phyloP scores from a whole-genome alignment of 2,113 vertebrate genomes.

The Ceyx cyanopectus region DNA sequence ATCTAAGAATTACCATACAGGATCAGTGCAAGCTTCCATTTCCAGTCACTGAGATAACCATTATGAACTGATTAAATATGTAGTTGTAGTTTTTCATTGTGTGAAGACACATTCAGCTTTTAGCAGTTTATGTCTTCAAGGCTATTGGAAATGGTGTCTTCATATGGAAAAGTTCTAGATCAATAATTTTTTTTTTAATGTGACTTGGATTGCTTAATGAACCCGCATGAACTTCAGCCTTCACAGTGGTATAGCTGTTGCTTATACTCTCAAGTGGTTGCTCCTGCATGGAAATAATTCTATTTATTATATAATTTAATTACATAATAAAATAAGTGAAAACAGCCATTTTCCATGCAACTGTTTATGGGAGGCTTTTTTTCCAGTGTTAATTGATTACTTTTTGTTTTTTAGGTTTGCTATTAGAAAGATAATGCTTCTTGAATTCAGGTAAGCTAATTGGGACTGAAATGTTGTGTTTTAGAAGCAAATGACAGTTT shows the following conservation, averaged over 20 bases:
- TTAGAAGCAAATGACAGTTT: not conserved
- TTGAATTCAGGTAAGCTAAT: constrained; percentile 92
- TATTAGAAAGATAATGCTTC: constrained; percentile 97
- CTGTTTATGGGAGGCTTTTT: not conserved
- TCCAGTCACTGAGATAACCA: not conserved
- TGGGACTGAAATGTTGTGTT: not conserved
- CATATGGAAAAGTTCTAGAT: not conserved
- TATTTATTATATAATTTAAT: no score
- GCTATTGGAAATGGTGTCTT: not conserved
- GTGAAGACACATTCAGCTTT: not conserved
- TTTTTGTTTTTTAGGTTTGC: constrained; percentile 87
- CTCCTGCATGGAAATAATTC: not conserved
- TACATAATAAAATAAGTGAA: not conserved
- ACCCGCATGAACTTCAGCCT: not conserved
- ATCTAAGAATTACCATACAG: not conserved
- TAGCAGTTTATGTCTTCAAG: not conserved
- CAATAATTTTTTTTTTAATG: not conserved
- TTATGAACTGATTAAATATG: not conserved
- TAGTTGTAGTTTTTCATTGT: not conserved
- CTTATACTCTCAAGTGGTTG: not conserved
- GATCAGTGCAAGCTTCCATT: not conserved
- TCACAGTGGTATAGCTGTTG: not conserved
- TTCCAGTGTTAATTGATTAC: constrained; percentile 28
- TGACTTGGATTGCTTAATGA: not conserved
- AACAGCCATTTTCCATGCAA: not conserved